These are phyloP conservation scores for Leptestheria dahalacensis DNA, from an alignment of 1,140 invertebrate genomes.

Conservation along the genomic window DNA sequence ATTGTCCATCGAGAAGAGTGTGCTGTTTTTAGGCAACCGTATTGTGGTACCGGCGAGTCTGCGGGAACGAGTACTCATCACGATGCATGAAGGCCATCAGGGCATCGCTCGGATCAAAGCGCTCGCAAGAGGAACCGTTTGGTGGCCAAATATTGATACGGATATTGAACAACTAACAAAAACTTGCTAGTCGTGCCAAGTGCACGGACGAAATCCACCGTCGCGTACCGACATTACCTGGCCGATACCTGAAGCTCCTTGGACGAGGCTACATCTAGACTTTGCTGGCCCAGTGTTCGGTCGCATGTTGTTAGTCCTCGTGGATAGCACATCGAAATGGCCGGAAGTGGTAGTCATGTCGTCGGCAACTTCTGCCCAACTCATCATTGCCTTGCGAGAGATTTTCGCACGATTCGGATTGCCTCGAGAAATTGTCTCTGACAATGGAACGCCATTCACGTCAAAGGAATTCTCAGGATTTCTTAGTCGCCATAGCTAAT, in stretches of 20 bases:
- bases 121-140: constrained; percentile 33
- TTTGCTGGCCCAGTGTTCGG: constrained; percentile 30
- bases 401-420: constrained; percentile 28
- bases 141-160: constrained; percentile 35
- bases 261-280: constrained; percentile 34
- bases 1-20: background rate
- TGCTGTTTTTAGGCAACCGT: background rate
- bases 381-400: constrained; percentile 22
- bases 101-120: constrained; percentile 38
- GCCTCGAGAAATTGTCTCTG: constrained; percentile 28
- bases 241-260: constrained; percentile 27
- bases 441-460: constrained; percentile 30
- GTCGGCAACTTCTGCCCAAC: constrained; percentile 17
- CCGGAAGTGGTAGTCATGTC: constrained; percentile 19
- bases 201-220: constrained; percentile 26
- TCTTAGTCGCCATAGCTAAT: no score
- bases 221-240: constrained; percentile 23
- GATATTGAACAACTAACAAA: constrained; percentile 25
- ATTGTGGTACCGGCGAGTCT: background rate
- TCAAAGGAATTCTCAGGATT: constrained; percentile 29
- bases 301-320: constrained; percentile 21
- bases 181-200: constrained; percentile 23
- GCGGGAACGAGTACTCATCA: constrained; percentile 25
- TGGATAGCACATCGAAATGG: constrained; percentile 23
- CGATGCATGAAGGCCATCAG: constrained; percentile 33